These are phyloP conservation scores for Orestias chungarensis DNA, from an alignment of 2,797 vertebrate genomes.

Conservation along the genomic window DNA sequence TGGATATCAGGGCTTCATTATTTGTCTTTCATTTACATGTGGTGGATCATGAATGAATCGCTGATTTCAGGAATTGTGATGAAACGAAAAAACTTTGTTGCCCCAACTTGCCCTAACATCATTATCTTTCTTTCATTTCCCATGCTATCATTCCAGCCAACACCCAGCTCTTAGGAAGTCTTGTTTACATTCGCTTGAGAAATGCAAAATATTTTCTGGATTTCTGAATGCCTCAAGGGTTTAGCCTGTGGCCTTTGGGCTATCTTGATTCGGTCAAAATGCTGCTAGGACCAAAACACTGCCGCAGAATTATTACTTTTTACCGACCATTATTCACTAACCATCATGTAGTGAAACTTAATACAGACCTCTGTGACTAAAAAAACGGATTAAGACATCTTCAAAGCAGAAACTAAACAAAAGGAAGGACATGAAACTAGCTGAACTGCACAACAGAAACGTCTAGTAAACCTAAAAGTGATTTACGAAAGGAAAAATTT, in stretches of 20 bases:
- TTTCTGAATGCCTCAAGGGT: constrained; percentile 9
- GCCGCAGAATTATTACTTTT: too few relatives aligned
- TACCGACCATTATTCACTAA: not conserved
- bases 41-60: not conserved
- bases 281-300: not conserved
- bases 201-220: constrained; percentile 5
- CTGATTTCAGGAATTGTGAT: not conserved
- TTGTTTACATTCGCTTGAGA: constrained; percentile 14
- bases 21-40: not conserved
- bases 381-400: not conserved
- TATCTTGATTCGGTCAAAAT: constrained; percentile 7
- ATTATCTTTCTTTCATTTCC: not conserved
- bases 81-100: not conserved
- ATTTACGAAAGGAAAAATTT: not conserved
- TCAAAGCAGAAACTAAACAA: not conserved
- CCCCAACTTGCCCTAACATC: constrained; percentile 27
- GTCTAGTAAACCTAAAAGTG: not conserved
- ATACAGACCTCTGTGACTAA: not conserved
- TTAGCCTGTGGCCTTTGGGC: not conserved
- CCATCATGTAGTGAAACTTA: too few relatives aligned
- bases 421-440: not conserved
- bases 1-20: not conserved
- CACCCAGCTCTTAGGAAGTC: constrained; percentile 1
- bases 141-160: not conserved
- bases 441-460: not conserved